Evolutionary conservation across 2,113 vertebrate genomes (phyloP), one percentile per base, ranked within the genome.

Genomic region (Columba janthina): DNA sequence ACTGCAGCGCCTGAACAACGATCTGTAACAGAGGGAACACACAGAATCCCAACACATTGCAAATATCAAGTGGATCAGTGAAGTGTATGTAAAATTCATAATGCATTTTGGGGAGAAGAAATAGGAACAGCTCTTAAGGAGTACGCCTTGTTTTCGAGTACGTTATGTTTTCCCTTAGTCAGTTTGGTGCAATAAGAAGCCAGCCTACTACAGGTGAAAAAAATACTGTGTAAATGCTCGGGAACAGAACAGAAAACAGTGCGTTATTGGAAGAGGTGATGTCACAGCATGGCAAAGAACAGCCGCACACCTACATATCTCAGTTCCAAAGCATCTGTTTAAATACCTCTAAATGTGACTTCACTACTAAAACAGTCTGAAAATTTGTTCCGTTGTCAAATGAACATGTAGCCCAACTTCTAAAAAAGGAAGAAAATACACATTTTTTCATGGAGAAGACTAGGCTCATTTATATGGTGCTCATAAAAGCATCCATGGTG

Each of bases 1-100:
- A 99, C 97, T 99, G 99, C 94, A 99, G 98, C 42, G 99, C 99
- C 98, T 99, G 99, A 83, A 99, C 99, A 54, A 99, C 99, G 42
- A 99, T 99, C 99, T 99, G 97, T 67, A 98, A 97, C 70, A 98
- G 96, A 96, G 76, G 57, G 64, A 89, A 86, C 42, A 96, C 60
- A 88, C 74, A 96, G 86, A 79, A 85, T 88, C 13, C 24, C 66
- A 93, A 88, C 64, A 62, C 0, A 2, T 0, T 74, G 56, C 79
- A 88, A 87, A 44, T 10, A 86, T 1, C 32, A 77, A 54, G 51
- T 8, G 1, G 25, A 78, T 21, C 73, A 71, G 65, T 10, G 40
- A 36, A 50, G 57, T 1, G 3, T 5, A 46, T 1, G 7, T 12
- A 46, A 78, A 65, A 90, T 22, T n/a, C 32, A 46, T 11, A 40